Base-by-base conservation (phyloP, 2,888 invertebrate genomes). In the Sesia bembeciformis region DNA sequence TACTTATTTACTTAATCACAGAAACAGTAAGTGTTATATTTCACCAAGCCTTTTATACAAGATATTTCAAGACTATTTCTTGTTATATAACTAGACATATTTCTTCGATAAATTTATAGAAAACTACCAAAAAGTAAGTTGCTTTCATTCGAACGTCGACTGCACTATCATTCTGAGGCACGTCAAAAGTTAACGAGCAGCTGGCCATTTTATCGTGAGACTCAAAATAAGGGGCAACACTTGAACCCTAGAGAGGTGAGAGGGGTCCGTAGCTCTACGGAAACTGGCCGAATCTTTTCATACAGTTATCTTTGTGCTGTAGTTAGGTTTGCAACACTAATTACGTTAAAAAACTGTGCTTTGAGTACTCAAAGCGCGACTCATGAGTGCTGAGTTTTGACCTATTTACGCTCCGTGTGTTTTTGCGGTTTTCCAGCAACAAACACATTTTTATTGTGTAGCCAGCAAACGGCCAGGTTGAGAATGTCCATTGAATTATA, bases 311-410 rank as follows among this genome's bases (percentile, higher is more conserved):
- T 64, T 62, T 66, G 61, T 62, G 62, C 56, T 59, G 63, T 73
- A 74, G 76, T 75, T 73, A 67, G 70, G 71, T 73, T 71, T 70
- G 75, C 69, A 65, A 74, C 81, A 78, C 78, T 84, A 85, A 85
- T 84, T 84, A 84, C 70, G 75, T 83, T 78, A 78, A 81, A 81
- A 81, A 81, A 78, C 78, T 80, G 76, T 78, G 76, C 73, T 78
- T 71, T 58, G 46, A 46, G 46, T 46, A 54, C 66, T 71, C 66
- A 73, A 74, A 72, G 66, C 63, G 60, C 62, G 63, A 59, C 66
- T 63, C 58, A 61, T 64, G 67, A 64, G 46, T 46, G 46, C 62
- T 66, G 62, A 66, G 59, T 68, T 72, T 73, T 73, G 76, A 72
- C 76, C 74, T 60, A 72, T 57, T 67, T 76, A 52, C 39, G 52